Percentiles rank a stretch among this genome's conserved stretches.
Conservation (phyloP, 2,888 invertebrate species). For the Oligia latruncula region DNA sequence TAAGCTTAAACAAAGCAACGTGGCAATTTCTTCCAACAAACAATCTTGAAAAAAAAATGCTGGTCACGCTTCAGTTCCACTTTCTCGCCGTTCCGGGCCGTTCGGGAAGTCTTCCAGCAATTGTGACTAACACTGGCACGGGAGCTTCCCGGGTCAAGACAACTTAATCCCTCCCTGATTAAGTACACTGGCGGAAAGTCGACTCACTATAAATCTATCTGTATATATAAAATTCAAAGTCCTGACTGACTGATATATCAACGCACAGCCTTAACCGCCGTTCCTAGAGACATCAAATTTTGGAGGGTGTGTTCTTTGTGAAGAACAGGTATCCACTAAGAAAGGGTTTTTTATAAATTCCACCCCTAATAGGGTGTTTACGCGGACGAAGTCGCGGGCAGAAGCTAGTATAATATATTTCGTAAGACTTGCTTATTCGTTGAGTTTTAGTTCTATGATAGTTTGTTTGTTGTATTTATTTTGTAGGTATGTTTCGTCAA, state of each 20-base stretch:
- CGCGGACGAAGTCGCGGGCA: too few relatives aligned
- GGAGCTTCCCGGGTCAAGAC: slow-evolving; percentile 55
- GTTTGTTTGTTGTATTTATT: background rate
- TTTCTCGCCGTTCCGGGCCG: slow-evolving; percentile 23
- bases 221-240: too few relatives aligned
- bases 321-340: too few relatives aligned
- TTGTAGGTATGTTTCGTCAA: too few relatives aligned
- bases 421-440: background rate
- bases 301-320: too few relatives aligned
- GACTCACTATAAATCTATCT: slow-evolving; percentile 34
- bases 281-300: too few relatives aligned
- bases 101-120: slow-evolving; percentile 43
- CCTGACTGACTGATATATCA: too few relatives aligned
- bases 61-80: slow-evolving; percentile 34
- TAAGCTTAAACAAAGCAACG: slow-evolving; percentile 10
- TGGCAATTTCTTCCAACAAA: background rate
- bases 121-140: slow-evolving; percentile 52
- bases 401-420: slow-evolving; percentile 19
- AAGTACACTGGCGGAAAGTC: slow-evolving; percentile 58
- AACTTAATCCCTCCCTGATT: slow-evolving; percentile 62
- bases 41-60: slow-evolving; percentile 36
- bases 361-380: too few relatives aligned
- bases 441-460: background rate
- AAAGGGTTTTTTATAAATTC: too few relatives aligned
- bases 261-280: too few relatives aligned